Base-by-base conservation (phyloP, 92 coral and sea anemone genomes). In the Scolanthus callimorphus region DNA sequence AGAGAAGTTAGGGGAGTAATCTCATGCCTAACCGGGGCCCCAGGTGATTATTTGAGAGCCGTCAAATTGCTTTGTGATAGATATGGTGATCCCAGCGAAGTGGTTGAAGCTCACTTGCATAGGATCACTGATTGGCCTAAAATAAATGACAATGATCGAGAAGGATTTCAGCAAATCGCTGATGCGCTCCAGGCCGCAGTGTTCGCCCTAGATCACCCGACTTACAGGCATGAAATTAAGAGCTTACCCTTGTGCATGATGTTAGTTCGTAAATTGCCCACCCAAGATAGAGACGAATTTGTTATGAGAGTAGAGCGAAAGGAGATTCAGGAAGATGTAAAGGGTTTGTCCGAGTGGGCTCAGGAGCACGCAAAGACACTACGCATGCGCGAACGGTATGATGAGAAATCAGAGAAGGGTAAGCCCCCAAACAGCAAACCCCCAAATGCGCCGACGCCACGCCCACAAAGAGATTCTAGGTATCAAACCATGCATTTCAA, bases 101-200 rank as follows among this genome's bases (percentile, higher is more conserved):
- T 74, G 13, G 81, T 74, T n/a, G 81, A 74, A 17, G 81, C 74
- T 0, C 73, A 74, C 38, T 57, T 74, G 48, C 73, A 48, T 41
- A 43, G 74, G 45, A 34, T 74, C 13, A 57, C 74, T 34, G 57
- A 28, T 39, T 73, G 74, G 80, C 65, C 54, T 11, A 24, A 39
- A 28, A 65, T 73, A 26, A 55, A 56, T 31, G 63, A 56, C 28
- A 39, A 45, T 28, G 73, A 63, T 26, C 80, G 57, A 13, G 63
- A 63, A 29, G 80, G 59, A 53, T 46, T 62, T 25, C 22, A 25
- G 56, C 10, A 47, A 34, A 63, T 38, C 55, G 73, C 80, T 10
- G 80, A 73, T 29, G 80, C 74, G 41, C 31, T 73, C 29, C 73
- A 73, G 55, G 80, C 80, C 19, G 80, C 80, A 13, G 73, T 73